Evolutionary conservation across 2,888 invertebrate genomes (phyloP).

Genomic region (Boloria selene): DNA sequence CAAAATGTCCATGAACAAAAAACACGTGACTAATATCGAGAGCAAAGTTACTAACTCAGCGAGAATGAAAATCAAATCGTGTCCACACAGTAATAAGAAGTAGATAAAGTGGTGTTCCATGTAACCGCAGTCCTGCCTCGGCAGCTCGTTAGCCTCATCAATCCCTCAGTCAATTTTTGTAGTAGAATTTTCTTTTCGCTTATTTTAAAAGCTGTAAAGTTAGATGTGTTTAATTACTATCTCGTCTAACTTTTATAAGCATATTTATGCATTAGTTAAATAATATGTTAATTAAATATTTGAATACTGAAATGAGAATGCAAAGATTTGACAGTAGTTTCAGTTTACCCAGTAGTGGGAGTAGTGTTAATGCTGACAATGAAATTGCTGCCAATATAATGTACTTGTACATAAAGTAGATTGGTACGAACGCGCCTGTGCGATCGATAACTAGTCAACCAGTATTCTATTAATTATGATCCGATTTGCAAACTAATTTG

Average conservation of each 20-base stretch:
- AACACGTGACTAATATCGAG: background rate
- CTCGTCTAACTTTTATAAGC: too few relatives aligned
- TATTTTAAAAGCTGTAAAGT: background rate
- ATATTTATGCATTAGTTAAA: too few relatives aligned
- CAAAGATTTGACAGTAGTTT: too few relatives aligned
- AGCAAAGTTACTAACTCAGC: conserved; percentile 9
- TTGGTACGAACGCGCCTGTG: background rate
- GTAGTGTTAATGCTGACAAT: background rate
- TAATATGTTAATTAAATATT: too few relatives aligned
- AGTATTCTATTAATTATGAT: conserved; percentile 18
- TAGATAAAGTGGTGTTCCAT: conserved; percentile 34
- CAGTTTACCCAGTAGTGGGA: too few relatives aligned
- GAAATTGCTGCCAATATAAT: background rate
- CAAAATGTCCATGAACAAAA: too few relatives aligned
- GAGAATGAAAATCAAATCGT: conserved; percentile 22
- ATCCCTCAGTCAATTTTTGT: conserved; percentile 23
- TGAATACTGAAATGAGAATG: too few relatives aligned
- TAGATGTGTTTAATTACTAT: too few relatives aligned
- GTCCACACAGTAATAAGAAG: conserved; percentile 31
- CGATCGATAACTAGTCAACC: conserved; percentile 4
- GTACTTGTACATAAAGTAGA: background rate
- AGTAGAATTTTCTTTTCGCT: conserved; percentile 11
- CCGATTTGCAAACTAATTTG: conserved; percentile 12
- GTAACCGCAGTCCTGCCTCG: conserved; percentile 26
- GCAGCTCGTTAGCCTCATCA: conserved; percentile 26